Conservation (phyloP, 1,140 invertebrate species). For the Rhyzopertha dominica region DNA sequence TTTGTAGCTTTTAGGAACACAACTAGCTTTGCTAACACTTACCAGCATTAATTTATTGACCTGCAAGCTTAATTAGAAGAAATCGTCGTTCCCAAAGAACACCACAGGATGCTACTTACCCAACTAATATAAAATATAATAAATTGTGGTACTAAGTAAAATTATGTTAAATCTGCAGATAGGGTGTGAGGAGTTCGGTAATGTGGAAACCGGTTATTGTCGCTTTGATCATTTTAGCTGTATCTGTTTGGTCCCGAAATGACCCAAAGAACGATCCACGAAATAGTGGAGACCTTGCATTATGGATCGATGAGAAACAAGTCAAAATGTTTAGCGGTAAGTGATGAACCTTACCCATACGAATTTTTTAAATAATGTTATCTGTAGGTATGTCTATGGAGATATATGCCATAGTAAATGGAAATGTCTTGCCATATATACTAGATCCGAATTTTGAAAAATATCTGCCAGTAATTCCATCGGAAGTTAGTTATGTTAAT, state of each 20-base stretch:
- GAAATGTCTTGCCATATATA: conserved; percentile 76
- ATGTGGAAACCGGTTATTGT: conserved; percentile 16
- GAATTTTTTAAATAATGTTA: background rate
- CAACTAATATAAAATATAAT: no score
- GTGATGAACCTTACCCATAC: conserved; percentile 27
- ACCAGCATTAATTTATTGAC: no score
- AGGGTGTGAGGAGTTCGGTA: no score
- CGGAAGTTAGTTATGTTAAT: conserved; percentile 84
- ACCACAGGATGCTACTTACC: no score
- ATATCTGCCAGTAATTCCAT: conserved; percentile 82
- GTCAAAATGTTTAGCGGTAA: conserved; percentile 84
- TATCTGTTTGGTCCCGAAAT: conserved; percentile 26
- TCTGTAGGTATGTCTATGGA: conserved; percentile 73
- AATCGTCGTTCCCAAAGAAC: no score
- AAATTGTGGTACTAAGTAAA: no score
- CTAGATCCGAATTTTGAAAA: conserved; percentile 85
- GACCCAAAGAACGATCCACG: conserved; percentile 41
- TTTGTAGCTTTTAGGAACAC: no score
- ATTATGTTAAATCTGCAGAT: no score
- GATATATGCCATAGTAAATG: conserved; percentile 83
- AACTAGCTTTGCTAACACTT: no score
- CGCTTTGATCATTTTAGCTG: no score
- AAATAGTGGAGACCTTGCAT: conserved; percentile 62
- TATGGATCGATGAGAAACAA: conserved; percentile 85
- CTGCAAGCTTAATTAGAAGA: no score